Evolutionary conservation across 2,888 invertebrate species (phyloP).

Genomic region (Aspidiotus rigidus): DNA sequence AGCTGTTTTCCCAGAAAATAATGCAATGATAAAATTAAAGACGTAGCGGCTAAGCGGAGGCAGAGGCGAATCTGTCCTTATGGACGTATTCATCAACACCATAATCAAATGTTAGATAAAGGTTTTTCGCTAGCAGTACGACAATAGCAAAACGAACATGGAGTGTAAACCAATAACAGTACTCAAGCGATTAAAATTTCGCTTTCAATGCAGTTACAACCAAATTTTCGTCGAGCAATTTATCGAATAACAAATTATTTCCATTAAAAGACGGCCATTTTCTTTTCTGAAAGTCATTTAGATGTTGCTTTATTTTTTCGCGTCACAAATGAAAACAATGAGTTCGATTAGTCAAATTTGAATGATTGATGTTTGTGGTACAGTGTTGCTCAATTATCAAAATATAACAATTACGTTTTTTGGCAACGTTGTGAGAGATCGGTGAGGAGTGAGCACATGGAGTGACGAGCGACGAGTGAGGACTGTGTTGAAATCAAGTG

Average conservation of each 20-base stretch:
- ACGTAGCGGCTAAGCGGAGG: slow-evolving; percentile 33
- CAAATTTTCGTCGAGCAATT: not conserved
- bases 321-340: slow-evolving; percentile 1
- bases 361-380: too few relatives aligned
- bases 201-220: not conserved
- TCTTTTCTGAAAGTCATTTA: slow-evolving; percentile 29
- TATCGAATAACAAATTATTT: not conserved
- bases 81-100: slow-evolving; percentile 28
- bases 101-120: slow-evolving; percentile 27
- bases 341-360: too few relatives aligned
- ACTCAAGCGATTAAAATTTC: not conserved
- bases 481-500: too few relatives aligned
- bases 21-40: slow-evolving; percentile 32
- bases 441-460: too few relatives aligned
- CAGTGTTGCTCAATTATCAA: too few relatives aligned
- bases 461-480: too few relatives aligned
- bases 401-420: too few relatives aligned
- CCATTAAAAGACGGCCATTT: slow-evolving; percentile 25
- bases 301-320: slow-evolving; percentile 20
- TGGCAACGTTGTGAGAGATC: too few relatives aligned
- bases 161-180: not conserved
- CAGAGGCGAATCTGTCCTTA: slow-evolving; percentile 32
- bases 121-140: not conserved
- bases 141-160: not conserved
- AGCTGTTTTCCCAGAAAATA: slow-evolving; percentile 22